Conservation (phyloP, 2,113 vertebrate genomes). For the Rhabdomys dilectus region DNA sequence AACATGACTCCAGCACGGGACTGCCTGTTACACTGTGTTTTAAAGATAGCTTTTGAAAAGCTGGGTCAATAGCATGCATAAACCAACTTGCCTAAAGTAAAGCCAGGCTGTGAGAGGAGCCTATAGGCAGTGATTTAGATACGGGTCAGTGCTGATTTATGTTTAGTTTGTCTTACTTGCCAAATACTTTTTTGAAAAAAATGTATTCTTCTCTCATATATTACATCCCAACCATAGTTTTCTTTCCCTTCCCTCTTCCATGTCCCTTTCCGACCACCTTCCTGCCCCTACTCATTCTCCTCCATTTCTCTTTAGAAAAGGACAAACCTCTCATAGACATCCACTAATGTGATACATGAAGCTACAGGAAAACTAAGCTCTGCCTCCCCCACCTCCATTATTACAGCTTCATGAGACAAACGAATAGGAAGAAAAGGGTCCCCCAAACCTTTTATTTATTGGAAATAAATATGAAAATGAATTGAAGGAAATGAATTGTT, state of each 20-base stretch:
- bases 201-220: neutral
- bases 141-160: neutral
- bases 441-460: neutral
- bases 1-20: neutral
- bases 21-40: neutral
- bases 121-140: neutral
- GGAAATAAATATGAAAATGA: conserved; percentile 12
- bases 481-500: too few relatives aligned
- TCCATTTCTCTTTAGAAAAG: neutral
- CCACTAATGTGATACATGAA: neutral
- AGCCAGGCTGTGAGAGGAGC: neutral
- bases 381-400: neutral
- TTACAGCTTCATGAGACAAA: neutral
- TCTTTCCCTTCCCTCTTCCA: neutral
- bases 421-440: neutral
- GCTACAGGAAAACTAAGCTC: neutral
- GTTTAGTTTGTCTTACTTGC: neutral
- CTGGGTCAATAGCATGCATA: neutral
- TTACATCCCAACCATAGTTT: neutral
- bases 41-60: neutral
- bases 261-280: neutral
- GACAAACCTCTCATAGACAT: neutral
- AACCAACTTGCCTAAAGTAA: neutral
- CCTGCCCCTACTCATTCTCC: neutral
- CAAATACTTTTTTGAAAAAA: neutral